phyloP scores from a whole-genome alignment of 2,888 invertebrate species.

The Sinhomidia bicolor region DNA sequence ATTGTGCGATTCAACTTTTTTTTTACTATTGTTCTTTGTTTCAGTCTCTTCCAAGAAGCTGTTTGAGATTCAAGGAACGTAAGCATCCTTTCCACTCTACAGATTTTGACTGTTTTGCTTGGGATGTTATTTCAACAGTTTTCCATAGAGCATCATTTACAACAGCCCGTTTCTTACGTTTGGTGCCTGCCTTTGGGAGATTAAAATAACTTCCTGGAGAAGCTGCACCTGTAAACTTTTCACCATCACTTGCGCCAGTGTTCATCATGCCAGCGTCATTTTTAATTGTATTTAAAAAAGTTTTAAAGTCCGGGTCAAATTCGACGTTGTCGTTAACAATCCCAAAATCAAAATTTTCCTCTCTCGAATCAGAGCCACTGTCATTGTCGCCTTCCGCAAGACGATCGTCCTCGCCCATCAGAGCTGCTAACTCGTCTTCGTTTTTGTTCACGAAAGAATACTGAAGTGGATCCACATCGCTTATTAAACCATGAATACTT shows the following conservation, averaged over 20 bases:
- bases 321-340: not conserved
- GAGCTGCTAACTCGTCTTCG: not conserved
- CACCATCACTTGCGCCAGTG: not conserved
- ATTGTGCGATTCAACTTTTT: not conserved
- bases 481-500: conserved; percentile 46
- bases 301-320: not conserved
- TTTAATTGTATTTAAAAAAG: not conserved
- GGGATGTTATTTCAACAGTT: not conserved
- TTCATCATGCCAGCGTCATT: conserved; percentile 11
- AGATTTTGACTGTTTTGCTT: not conserved
- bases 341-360: not conserved
- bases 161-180: not conserved
- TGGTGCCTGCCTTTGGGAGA: not conserved
- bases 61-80: not conserved
- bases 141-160: not conserved
- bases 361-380: not conserved
- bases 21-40: not conserved
- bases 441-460: conserved; percentile 25
- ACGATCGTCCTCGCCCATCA: not conserved
- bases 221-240: not conserved
- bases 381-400: conserved; percentile 18
- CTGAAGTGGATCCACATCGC: conserved; percentile 53
- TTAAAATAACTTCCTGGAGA: not conserved
- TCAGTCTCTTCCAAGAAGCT: not conserved
- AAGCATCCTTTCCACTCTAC: not conserved